Conservation (phyloP, 2,113 vertebrate species). For the Melanostigma gelatinosum region DNA sequence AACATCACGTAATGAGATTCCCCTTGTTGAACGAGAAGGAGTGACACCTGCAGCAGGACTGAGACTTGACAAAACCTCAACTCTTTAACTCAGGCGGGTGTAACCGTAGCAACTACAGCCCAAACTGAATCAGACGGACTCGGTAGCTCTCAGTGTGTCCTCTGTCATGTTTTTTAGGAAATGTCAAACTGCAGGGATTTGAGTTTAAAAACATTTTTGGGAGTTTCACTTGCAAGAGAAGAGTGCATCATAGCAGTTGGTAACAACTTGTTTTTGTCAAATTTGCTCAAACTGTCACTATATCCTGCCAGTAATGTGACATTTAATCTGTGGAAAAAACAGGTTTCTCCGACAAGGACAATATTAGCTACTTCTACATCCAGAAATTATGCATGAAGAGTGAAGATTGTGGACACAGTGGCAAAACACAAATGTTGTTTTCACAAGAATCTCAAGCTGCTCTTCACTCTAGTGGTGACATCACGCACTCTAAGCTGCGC, state of each 20-base stretch:
- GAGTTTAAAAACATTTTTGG: not conserved
- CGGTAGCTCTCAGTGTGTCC: not conserved
- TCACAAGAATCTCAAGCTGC: no score
- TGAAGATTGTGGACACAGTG: no score
- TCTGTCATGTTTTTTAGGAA: not conserved
- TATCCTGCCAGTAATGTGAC: no score
- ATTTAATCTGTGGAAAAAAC: no score
- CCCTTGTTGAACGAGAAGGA: constrained; percentile 29
- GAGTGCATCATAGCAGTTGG: not conserved
- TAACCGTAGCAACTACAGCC: not conserved
- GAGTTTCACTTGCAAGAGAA: not conserved
- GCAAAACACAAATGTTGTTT: no score
- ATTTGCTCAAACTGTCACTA: no score
- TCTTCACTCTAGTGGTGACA: no score
- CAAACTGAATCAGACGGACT: not conserved
- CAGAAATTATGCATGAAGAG: no score
- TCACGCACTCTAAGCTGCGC: no score
- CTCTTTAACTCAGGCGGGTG: not conserved
- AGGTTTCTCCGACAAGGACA: no score
- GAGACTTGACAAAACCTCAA: constrained; percentile 33
- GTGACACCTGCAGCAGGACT: constrained; percentile 31
- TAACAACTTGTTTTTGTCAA: no score
- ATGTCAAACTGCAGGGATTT: not conserved
- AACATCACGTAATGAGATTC: constrained; percentile 60
- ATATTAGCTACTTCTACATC: no score